These are phyloP conservation scores for Brachyptera risi DNA, from an alignment of 2,888 invertebrate genomes.

Conservation along the genomic window DNA sequence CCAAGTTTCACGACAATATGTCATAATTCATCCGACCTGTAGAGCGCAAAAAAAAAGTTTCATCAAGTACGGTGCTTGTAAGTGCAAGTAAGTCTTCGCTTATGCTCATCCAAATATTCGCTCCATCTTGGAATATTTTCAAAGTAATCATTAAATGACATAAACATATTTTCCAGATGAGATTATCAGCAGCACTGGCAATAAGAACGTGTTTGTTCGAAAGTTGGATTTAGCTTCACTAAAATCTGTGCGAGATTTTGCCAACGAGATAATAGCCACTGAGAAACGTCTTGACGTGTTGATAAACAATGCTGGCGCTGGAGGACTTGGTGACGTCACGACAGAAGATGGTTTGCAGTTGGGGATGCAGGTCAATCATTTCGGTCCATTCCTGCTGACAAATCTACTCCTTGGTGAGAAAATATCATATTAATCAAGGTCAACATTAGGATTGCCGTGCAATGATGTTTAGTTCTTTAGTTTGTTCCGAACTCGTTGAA, in stretches of 20 bases:
- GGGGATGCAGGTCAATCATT: conserved; percentile 90
- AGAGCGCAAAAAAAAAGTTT: too few species aligned
- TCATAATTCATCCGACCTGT: too few species aligned
- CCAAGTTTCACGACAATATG: too few species aligned
- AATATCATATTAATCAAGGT: not conserved
- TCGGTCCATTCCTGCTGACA: conserved; percentile 89
- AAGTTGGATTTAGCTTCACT: conserved; percentile 74
- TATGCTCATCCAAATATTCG: too few species aligned
- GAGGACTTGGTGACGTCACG: conserved; percentile 61
- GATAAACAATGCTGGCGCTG: conserved; percentile 86
- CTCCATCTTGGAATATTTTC: too few species aligned
- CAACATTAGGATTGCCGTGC: too few species aligned
- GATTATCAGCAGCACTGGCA: conserved; percentile 64
- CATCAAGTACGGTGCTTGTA: too few species aligned
- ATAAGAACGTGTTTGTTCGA: conserved; percentile 65
- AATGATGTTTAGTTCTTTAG: too few species aligned
- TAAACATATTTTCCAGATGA: too few species aligned
- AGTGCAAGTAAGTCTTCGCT: too few species aligned
- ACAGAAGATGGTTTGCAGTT: conserved; percentile 81
- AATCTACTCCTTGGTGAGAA: conserved; percentile 70
- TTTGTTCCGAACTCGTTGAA: too few species aligned
- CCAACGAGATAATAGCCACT: conserved; percentile 68
- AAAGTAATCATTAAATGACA: too few species aligned
- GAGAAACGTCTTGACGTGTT: conserved; percentile 73
- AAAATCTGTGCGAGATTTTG: conserved; percentile 77